Percentiles rank a stretch among this genome's conserved stretches.
phyloP scores from a whole-genome alignment of 64 coral and sea anemone species.

The Acropora tenuis region DNA sequence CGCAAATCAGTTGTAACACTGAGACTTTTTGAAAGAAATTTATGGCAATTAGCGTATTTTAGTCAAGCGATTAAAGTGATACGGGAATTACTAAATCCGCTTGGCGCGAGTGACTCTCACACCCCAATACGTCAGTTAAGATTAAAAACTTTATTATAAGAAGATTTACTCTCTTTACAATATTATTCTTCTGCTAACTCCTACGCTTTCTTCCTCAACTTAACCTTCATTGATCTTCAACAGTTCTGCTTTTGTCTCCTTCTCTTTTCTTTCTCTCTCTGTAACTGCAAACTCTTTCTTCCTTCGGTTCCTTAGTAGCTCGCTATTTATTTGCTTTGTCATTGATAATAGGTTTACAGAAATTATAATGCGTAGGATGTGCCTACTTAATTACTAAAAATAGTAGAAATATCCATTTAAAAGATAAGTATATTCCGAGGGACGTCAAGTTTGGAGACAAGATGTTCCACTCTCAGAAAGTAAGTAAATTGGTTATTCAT shows the following conservation, averaged over 20 bases:
- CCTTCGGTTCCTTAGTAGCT: too few species aligned
- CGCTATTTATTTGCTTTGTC: too few species aligned
- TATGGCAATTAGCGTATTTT: neutral
- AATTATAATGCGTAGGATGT: neutral
- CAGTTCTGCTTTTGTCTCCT: neutral
- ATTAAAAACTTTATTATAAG: neutral
- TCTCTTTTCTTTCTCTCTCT: neutral
- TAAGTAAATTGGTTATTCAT: too few species aligned
- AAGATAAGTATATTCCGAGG: too few species aligned
- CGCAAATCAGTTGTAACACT: too few species aligned
- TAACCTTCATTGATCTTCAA: neutral
- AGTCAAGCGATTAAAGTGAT: neutral
- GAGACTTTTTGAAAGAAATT: neutral
- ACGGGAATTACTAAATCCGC: too few species aligned
- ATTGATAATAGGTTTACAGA: too few species aligned
- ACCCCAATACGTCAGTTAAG: neutral
- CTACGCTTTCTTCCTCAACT: too few species aligned
- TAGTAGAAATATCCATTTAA: neutral
- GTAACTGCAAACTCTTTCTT: too few species aligned
- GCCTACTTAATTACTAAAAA: neutral
- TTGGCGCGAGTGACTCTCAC: neutral
- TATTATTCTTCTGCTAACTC: neutral
- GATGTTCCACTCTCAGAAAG: too few species aligned
- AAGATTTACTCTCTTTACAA: neutral
- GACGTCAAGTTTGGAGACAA: too few species aligned